Evolutionary conservation across 1,140 invertebrate genomes (phyloP), one percentile per base, ranked within the genome.

Genomic region (Psilanteris sp.): DNA sequence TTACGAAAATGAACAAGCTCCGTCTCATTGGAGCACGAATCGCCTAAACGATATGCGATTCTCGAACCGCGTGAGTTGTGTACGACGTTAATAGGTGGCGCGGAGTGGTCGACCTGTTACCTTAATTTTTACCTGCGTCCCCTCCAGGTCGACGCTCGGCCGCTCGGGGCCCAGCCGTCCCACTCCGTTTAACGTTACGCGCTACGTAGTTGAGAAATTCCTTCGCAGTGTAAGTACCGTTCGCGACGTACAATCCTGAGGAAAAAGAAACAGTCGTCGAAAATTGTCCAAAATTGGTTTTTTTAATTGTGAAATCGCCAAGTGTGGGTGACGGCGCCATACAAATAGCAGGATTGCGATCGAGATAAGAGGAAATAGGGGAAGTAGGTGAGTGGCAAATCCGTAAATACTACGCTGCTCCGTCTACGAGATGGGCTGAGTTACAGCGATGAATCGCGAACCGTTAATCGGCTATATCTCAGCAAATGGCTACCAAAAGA

Each of bases 51-150:
- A n/a, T n/a, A n/a, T n/a, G n/a, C n/a, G n/a, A n/a, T n/a, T n/a
- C n/a, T n/a, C n/a, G 18, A 52, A 4, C 15, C 2, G 27, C 18
- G 9, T n/a, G 15, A 43, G 61, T 66, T 66, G 16, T 1, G 2
- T 1, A 2, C 4, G 6, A 5, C n/a, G 1, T 26, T 15, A 7
- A 11, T 66, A 83, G 83, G 81, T 83, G 83, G 78, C 83, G 74
- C 41, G n/a, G 39, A 32, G 9, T 32, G 71, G 20, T 20, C 71
- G 74, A 82, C 81, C 81, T 84, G 82, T 81, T 80, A 81, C 73
- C 80, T 76, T 54, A 71, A 79, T 52, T 78, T 79, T 78, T 83
- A 83, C 82, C 83, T 83, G 74, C 46, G 71, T 22, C 72, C 64
- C 79, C 61, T 75, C 70, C 50, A 26, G 0, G 24, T 3, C 0